Percentiles rank a stretch among this genome's conserved stretches.
Conservation (phyloP, 2,888 invertebrate genomes). For the Theodoxus fluviatilis region DNA sequence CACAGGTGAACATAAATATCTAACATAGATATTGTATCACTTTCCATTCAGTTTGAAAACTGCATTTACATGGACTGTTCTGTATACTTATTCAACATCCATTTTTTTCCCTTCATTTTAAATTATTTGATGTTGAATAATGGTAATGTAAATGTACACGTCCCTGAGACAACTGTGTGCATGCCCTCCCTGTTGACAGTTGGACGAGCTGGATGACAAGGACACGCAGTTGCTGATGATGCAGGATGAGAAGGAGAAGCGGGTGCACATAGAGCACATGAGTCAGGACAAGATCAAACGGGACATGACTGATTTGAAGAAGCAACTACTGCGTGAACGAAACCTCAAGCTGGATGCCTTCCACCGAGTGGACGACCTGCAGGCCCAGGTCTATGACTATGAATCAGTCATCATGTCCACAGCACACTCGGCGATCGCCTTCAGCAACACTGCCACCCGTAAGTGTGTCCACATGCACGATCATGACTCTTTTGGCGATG, state of each 20-base stretch:
- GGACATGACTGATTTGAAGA: conserved; percentile 50
- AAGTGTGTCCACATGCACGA: too few relatives aligned
- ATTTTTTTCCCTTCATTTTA: not conserved
- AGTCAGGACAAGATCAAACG: conserved; percentile 54
- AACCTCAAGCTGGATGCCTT: conserved; percentile 63
- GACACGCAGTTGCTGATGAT: conserved; percentile 47
- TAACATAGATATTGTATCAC: too few relatives aligned
- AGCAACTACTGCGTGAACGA: conserved; percentile 58
- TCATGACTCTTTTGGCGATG: too few relatives aligned
- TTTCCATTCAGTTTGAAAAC: too few relatives aligned
- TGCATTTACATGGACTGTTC: too few relatives aligned
- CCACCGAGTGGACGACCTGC: conserved; percentile 62
- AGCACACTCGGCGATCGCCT: conserved; percentile 44
- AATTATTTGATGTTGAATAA: not conserved
- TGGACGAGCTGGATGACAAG: conserved; percentile 59
- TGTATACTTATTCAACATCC: not conserved
- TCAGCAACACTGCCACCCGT: too few relatives aligned
- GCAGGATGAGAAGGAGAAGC: conserved; percentile 56
- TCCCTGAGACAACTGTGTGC: not conserved
- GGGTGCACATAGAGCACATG: conserved; percentile 44
- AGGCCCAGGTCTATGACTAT: conserved; percentile 57
- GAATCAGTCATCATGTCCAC: conserved; percentile 43
- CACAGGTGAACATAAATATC: too few relatives aligned
- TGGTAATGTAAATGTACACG: not conserved
- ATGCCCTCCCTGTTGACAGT: conserved; percentile 40